Evolutionary conservation across 2,888 invertebrate species (phyloP), one percentile per base, ranked within the genome.

Genomic region (Clunio marinus): DNA sequence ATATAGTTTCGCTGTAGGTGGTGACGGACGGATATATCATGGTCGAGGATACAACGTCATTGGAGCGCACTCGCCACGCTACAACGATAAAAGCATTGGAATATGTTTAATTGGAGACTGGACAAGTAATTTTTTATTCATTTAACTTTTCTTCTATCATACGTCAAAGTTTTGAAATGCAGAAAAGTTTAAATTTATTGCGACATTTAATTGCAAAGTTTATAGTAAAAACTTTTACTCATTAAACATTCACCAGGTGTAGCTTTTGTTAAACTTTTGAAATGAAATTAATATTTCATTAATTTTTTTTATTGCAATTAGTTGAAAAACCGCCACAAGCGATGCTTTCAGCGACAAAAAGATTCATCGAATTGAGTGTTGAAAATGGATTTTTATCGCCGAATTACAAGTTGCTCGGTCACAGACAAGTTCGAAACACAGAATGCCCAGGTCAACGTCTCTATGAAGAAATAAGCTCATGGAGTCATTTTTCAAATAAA

Each of bases 51-150:
- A 89, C 85, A 80, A 83, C 63, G 77, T 78, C 1, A 77, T 84
- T 0, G 90, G 89, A 0, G 88, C 89, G 0, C 91, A 91, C 76
- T 86, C 89, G 0, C 83, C 84, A 2, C 77, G 77, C 69, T 88
- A 86, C 78, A 90, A 87, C 76, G 79, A 80, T 70, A 80, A 81
- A 74, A 88, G 88, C 75, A 81, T 88, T 57, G 89, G 88, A 17
- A 85, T 89, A 70, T 86, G 86, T 71, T 75, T 89, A 10, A 88
- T 89, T 70, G 89, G 89, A 8, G 86, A 88, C 74, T 89, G 86
- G 85, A 81, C 81, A 79, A 80, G 88, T 88, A 76, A 83, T 83
- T 80, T 51, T 51, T 51, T 27, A 41, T 66, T 70, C 70, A 57
- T 41, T 68, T 67, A 69, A 66, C 70, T 69, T 65, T 65, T 66